Evolutionary conservation across 1,140 invertebrate species (phyloP).

Genomic region (Drosophila parabipectinata): DNA sequence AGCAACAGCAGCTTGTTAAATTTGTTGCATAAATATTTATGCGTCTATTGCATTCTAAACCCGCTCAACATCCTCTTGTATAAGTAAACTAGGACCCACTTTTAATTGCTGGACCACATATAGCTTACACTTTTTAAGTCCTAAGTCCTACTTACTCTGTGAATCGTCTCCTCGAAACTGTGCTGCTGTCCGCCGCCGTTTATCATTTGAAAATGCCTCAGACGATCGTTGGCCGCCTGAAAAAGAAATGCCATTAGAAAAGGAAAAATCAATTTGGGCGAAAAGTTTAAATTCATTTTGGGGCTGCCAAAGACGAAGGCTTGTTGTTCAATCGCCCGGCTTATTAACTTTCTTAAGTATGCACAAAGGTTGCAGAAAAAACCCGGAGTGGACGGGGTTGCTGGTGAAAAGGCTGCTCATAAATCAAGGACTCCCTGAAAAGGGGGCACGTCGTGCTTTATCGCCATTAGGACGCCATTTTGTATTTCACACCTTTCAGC

Average conservation of each 20-base stretch:
- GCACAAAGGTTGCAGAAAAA: constrained; percentile 43
- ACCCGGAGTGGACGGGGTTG: neutral
- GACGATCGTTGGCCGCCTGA: constrained; percentile 87
- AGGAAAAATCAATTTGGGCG: constrained; percentile 57
- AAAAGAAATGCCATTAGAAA: constrained; percentile 15
- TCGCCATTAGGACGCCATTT: constrained; percentile 75
- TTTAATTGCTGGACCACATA: too few species aligned
- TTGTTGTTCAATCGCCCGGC: constrained; percentile 28
- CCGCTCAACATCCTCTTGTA: constrained; percentile 11
- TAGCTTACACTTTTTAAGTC: too few species aligned
- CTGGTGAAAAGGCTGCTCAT: constrained; percentile 42
- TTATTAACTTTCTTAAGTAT: constrained; percentile 63
- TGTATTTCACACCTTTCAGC: constrained; percentile 80
- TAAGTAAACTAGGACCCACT: neutral
- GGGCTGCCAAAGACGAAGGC: constrained; percentile 3
- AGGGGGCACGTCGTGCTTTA: constrained; percentile 64
- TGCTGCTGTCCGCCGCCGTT: constrained; percentile 89
- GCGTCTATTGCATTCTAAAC: constrained; percentile 35
- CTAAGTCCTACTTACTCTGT: constrained; percentile 87
- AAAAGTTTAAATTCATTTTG: constrained; percentile 59
- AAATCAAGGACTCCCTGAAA: constrained; percentile 65
- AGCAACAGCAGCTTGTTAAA: constrained; percentile 52
- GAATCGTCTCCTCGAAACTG: constrained; percentile 93
- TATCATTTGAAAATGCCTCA: constrained; percentile 90
- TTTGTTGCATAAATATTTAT: constrained; percentile 78